phyloP scores from a whole-genome alignment of 2,888 invertebrate species.

The Anoplius nigerrimus region DNA sequence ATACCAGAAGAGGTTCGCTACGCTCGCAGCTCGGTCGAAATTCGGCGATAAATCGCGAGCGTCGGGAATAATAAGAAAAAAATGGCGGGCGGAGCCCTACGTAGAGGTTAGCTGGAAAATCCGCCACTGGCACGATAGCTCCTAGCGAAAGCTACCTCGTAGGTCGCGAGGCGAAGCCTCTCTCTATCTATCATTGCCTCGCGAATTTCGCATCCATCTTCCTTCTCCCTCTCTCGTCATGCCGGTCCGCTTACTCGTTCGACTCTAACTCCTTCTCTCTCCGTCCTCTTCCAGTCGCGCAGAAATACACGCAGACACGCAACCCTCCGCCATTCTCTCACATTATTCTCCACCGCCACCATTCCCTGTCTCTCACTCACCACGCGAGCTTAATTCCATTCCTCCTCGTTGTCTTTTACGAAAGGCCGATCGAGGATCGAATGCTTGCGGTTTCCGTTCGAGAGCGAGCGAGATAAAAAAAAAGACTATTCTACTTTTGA shows the following conservation, averaged over 20 bases:
- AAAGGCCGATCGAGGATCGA: slow-evolving; percentile 52
- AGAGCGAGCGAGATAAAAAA: slow-evolving; percentile 20
- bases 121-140: slow-evolving; percentile 7
- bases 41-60: too few relatives aligned
- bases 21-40: not conserved
- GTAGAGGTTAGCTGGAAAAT: not conserved
- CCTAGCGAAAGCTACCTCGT: slow-evolving; percentile 22
- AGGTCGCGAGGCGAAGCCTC: slow-evolving; percentile 33
- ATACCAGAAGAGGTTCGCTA: not conserved
- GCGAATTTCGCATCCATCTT: slow-evolving; percentile 47
- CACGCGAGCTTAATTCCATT: slow-evolving; percentile 1
- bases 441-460: slow-evolving; percentile 56
- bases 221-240: slow-evolving; percentile 30
- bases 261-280: slow-evolving; percentile 19
- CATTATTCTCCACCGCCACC: slow-evolving; percentile 21
- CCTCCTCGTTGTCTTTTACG: slow-evolving; percentile 24
- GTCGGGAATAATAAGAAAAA: too few relatives aligned
- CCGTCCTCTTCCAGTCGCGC: slow-evolving; percentile 21
- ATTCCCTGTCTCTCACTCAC: not conserved
- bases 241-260: not conserved
- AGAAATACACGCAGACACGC: slow-evolving; percentile 30
- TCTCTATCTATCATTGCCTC: slow-evolving; percentile 60
- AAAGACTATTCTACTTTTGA: too few relatives aligned
- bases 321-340: slow-evolving; percentile 18
- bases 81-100: not conserved